Evolutionary conservation across 2,888 invertebrate genomes (phyloP).

Genomic region (Spisula solida): DNA sequence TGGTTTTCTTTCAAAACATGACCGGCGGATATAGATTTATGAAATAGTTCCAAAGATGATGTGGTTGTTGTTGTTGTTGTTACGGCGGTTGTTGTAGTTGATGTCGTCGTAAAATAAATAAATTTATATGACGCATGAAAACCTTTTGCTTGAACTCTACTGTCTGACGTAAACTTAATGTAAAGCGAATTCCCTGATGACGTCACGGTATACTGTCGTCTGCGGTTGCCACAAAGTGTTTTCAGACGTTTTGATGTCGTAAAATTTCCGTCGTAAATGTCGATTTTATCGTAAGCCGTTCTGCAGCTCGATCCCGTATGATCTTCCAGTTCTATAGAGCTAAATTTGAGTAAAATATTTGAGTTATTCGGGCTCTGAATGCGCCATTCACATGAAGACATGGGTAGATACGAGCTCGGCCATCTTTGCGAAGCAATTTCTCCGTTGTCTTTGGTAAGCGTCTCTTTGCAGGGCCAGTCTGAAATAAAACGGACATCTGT

Average conservation of each 20-base stretch:
- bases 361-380: conserved; percentile 78
- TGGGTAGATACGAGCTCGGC: conserved; percentile 82
- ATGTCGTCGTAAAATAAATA: conserved; percentile 59
- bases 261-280: conserved; percentile 76
- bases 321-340: conserved; percentile 82
- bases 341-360: conserved; percentile 79
- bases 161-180: conserved; percentile 82
- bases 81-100: conserved; percentile 48
- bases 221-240: conserved; percentile 76
- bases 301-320: conserved; percentile 79
- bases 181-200: conserved; percentile 77
- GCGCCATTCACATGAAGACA: conserved; percentile 81
- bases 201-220: conserved; percentile 69
- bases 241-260: conserved; percentile 59
- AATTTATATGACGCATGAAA: conserved; percentile 84
- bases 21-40: neutral
- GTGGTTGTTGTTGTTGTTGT: conserved; percentile 40
- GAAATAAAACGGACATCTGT: conserved; percentile 32
- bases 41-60: conserved; percentile 1
- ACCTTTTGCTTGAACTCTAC: conserved; percentile 81
- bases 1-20: conserved; percentile 8
- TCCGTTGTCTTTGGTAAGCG: conserved; percentile 79
- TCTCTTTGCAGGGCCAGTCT: conserved; percentile 85
- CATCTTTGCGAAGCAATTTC: conserved; percentile 85
- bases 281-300: conserved; percentile 78